Conservation (phyloP, 1,140 invertebrate genomes). For the Prorops nasuta region DNA sequence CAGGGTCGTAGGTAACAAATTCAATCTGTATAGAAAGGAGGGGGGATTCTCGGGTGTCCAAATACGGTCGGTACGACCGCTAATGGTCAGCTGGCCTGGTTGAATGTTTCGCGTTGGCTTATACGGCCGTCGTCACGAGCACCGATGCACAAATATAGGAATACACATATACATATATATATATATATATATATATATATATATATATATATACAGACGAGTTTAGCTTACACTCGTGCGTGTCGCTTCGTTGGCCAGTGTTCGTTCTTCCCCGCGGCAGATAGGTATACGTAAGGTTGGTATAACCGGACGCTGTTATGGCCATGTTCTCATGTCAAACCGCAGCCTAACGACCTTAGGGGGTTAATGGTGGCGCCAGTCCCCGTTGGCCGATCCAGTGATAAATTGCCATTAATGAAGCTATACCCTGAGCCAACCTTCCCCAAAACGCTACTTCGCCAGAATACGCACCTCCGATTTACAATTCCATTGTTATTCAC, state of each 20-base stretch:
- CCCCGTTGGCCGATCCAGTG: conserved; percentile 36
- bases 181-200: too few species aligned
- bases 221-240: conserved; percentile 23
- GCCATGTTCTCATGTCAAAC: conserved; percentile 52
- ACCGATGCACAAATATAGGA: too few species aligned
- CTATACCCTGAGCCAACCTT: conserved; percentile 10
- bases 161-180: too few species aligned
- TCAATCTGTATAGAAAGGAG: too few species aligned
- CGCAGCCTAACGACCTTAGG: conserved; percentile 52
- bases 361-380: conserved; percentile 41
- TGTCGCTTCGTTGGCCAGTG: too few species aligned
- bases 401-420: conserved; percentile 54
- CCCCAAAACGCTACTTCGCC: conserved; percentile 5
- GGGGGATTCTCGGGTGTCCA: conserved; percentile 30
- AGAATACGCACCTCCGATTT: conserved; percentile 24
- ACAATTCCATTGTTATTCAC: conserved; percentile 27
- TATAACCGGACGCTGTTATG: conserved; percentile 50
- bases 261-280: conserved; percentile 30
- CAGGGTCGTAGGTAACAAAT: conserved; percentile 30
- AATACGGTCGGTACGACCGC: conserved; percentile 24
- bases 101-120: conserved; percentile 13
- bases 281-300: conserved; percentile 34
- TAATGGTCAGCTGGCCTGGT: conserved; percentile 31
- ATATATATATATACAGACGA: too few species aligned
- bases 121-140: too few species aligned